Percentiles rank a stretch among this genome's conserved stretches.
phyloP scores from a whole-genome alignment of 2,113 vertebrate genomes.

The Chaetorhynchus papuensis region DNA sequence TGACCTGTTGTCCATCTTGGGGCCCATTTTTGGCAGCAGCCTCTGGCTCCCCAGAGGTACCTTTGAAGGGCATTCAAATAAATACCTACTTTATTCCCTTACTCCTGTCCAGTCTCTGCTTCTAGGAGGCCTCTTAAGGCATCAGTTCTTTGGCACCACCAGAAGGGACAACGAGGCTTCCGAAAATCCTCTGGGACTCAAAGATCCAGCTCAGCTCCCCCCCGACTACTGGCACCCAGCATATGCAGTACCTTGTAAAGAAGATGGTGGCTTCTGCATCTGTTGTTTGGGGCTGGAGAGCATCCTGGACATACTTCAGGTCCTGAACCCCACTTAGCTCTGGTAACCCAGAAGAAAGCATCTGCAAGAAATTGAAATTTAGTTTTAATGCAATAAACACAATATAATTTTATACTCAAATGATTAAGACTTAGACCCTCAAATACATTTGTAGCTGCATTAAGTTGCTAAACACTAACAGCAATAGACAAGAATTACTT shows the following conservation, averaged over 20 bases:
- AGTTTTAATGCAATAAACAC: not conserved
- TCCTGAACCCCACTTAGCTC: constrained; percentile 90
- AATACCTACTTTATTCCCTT: too few relatives aligned
- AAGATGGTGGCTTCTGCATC: constrained; percentile 97
- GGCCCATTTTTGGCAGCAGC: too few relatives aligned
- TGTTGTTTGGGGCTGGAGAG: constrained; percentile 92
- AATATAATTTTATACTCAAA: not conserved
- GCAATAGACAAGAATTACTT: not conserved
- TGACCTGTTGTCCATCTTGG: too few relatives aligned
- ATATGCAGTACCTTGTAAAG: constrained; percentile 93
- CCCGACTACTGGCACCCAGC: too few relatives aligned
- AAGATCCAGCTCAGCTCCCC: too few relatives aligned
- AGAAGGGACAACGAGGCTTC: too few relatives aligned
- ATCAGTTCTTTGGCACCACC: too few relatives aligned
- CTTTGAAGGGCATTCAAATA: too few relatives aligned
- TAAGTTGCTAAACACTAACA: not conserved
- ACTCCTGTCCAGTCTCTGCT: too few relatives aligned
- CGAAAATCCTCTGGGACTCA: too few relatives aligned
- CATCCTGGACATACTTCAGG: constrained; percentile 94
- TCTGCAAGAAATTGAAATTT: constrained; percentile 70
- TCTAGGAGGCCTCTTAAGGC: too few relatives aligned
- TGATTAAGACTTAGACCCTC: not conserved
- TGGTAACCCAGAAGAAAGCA: constrained; percentile 93
- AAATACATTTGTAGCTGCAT: not conserved
- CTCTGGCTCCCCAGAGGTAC: too few relatives aligned